Evolutionary conservation across 1,140 invertebrate species (phyloP).

Genomic region (Physella acuta): DNA sequence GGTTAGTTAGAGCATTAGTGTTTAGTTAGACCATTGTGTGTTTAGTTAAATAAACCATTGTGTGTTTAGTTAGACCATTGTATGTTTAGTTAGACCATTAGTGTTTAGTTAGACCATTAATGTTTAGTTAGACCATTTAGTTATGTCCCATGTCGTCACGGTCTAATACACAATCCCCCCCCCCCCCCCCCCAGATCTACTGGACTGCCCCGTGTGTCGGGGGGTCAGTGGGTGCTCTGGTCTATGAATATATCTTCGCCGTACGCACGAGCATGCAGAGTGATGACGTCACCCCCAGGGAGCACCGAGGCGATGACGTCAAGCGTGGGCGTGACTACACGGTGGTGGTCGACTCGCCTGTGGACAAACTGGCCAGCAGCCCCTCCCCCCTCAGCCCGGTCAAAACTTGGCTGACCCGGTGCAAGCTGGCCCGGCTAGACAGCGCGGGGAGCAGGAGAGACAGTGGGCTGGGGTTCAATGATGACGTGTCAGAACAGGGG

Average conservation of each 20-base stretch:
- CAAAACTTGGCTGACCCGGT: not conserved
- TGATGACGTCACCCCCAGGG: not conserved
- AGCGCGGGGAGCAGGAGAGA: not conserved
- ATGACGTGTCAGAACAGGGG: not conserved
- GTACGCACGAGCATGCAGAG: not conserved
- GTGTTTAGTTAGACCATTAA: not conserved
- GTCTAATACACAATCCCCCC: not conserved
- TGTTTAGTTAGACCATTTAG: not conserved
- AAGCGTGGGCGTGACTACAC: not conserved
- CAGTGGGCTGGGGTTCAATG: not conserved
- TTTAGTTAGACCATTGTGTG: too few species aligned
- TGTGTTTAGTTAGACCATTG: not conserved
- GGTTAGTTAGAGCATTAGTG: too few species aligned
- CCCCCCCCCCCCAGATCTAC: too few species aligned
- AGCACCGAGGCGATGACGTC: not conserved
- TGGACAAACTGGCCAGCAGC: not conserved
- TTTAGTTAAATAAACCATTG: not conserved
- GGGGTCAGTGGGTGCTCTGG: not conserved
- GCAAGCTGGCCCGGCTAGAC: not conserved
- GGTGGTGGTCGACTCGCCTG: not conserved
- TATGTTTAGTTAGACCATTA: not conserved
- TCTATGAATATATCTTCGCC: slow-evolving; percentile 4
- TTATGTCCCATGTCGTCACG: not conserved
- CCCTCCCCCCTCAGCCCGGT: not conserved
- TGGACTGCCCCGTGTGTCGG: slow-evolving; percentile 4